Percentiles rank a stretch among this genome's conserved stretches.
phyloP scores from a whole-genome alignment of 2,797 vertebrate genomes.

The Acipenser oxyrinchus region DNA sequence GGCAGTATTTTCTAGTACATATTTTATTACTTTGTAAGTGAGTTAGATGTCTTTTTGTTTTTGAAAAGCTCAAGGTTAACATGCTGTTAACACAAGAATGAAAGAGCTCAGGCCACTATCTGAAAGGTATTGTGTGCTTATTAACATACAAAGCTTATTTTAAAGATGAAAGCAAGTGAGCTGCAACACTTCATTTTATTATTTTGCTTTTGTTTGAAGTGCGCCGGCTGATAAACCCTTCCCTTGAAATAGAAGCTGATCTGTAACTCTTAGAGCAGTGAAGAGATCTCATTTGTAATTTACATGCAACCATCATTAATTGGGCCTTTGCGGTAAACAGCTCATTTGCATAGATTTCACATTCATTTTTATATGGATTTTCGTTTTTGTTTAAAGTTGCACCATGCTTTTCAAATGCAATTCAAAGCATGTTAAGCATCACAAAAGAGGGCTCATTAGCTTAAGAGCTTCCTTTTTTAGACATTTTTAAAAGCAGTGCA shows the following conservation, averaged over 20 bases:
- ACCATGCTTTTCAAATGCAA: not conserved
- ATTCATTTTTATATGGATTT: conserved; percentile 20
- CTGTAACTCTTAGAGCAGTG: not conserved
- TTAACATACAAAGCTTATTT: not conserved
- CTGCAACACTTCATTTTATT: not conserved
- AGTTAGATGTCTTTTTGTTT: no score
- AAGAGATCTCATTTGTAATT: conserved; percentile 4
- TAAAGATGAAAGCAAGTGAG: not conserved
- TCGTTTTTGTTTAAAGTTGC: not conserved
- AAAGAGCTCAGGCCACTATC: conserved; percentile 17
- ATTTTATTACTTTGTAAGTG: no score
- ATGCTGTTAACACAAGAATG: no score
- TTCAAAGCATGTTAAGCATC: conserved; percentile 16
- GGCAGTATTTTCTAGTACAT: no score
- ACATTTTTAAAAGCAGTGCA: no score
- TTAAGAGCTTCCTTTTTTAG: not conserved
- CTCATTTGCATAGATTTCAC: conserved; percentile 20
- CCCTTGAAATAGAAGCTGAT: conserved; percentile 6
- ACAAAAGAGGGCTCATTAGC: not conserved
- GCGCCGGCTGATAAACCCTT: not conserved
- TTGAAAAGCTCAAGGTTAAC: no score
- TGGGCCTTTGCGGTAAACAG: conserved; percentile 1
- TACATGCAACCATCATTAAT: not conserved
- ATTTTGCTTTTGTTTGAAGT: not conserved
- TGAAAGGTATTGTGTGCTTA: conserved; percentile 11